Conservation (phyloP, 35 echinoderm and acorn worm species). For the Anneissia japonica region DNA sequence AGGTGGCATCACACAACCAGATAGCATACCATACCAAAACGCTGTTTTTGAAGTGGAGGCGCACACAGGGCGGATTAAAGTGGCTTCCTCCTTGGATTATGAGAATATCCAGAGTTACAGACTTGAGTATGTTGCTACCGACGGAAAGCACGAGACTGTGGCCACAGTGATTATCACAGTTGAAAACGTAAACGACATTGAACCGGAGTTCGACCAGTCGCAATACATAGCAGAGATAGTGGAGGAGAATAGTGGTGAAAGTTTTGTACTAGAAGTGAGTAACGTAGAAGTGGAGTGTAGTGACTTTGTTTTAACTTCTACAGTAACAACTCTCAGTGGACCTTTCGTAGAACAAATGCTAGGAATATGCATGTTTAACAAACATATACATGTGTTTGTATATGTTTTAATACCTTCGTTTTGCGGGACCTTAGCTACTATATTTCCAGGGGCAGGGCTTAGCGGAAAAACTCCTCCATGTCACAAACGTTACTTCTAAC, state of each 20-base stretch:
- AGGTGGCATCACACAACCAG: neutral
- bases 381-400: too few species aligned
- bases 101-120: conserved; percentile 43
- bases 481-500: too few species aligned
- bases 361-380: too few species aligned
- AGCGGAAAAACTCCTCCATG: too few species aligned
- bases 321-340: too few species aligned
- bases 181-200: conserved; percentile 70
- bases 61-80: conserved; percentile 40
- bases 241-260: conserved; percentile 42
- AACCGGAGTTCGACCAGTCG: conserved; percentile 41
- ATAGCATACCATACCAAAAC: neutral
- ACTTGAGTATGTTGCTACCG: conserved; percentile 70
- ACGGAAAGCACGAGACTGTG: conserved; percentile 46
- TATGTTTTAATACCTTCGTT: too few species aligned
- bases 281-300: too few species aligned
- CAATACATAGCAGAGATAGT: conserved; percentile 28
- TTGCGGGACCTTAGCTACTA: too few species aligned
- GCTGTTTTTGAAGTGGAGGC: conserved; percentile 73
- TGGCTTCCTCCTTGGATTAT: conserved; percentile 68
- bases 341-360: too few species aligned
- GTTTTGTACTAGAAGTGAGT: conserved; percentile 44
- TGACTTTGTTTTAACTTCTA: too few species aligned
- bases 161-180: conserved; percentile 50
- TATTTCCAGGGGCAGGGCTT: too few species aligned